These are phyloP conservation scores for Zapornia atra DNA, from an alignment of 2,113 vertebrate species.

Conservation along the genomic window DNA sequence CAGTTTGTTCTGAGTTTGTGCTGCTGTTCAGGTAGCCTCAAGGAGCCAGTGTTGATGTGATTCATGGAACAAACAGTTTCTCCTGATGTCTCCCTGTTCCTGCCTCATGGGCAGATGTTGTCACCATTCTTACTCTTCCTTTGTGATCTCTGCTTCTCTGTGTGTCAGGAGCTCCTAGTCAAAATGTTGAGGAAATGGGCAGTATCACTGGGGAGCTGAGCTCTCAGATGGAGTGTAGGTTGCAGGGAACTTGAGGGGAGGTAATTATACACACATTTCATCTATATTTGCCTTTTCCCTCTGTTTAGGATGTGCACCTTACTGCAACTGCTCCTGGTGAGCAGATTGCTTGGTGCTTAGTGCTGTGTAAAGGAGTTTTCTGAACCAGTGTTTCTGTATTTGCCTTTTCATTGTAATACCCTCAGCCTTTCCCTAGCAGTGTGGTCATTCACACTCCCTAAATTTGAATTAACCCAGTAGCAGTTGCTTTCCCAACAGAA, in stretches of 20 bases:
- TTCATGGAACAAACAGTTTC: not conserved
- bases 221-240: not conserved
- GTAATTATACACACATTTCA: not conserved
- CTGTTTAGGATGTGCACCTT: not conserved
- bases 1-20: not conserved
- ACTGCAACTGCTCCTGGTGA: not conserved
- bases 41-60: rapidly evolving
- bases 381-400: rapidly evolving
- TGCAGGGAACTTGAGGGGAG: not conserved
- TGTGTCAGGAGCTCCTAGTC: not conserved
- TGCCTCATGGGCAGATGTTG: not conserved
- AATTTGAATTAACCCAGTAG: not conserved
- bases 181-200: not conserved
- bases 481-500: not conserved
- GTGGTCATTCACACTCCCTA: not conserved
- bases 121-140: not conserved
- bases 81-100: not conserved
- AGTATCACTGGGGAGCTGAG: not conserved
- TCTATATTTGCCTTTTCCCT: not conserved
- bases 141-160: not conserved
- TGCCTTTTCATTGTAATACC: not conserved
- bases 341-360: rapidly evolving
- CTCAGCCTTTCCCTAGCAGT: rapidly evolving
- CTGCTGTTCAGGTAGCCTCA: not conserved
- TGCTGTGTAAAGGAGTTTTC: not conserved